Evolutionary conservation across 1,140 invertebrate genomes (phyloP), one percentile per base, ranked within the genome.

Genomic region (Adelges cooleyi): DNA sequence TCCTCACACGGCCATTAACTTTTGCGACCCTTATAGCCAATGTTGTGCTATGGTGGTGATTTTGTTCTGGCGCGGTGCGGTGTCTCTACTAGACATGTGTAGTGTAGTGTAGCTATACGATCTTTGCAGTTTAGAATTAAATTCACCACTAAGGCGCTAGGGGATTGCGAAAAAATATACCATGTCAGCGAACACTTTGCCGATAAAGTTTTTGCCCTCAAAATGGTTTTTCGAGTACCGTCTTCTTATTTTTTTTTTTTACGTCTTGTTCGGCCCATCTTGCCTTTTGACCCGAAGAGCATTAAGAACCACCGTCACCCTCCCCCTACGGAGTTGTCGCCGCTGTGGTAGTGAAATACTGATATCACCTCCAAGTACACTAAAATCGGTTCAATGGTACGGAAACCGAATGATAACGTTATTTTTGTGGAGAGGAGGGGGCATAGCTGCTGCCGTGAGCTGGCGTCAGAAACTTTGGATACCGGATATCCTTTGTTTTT

Each of bases 361-460:
- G 42, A 48, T 62, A 62, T 27, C 18, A 33, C 56, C 13, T 6
- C 17, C 5, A 25, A 46, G 56, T 8, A 62, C 56, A 46, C 44
- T 62, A 62, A 62, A 62, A 62, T 62, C 42, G 56, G 42, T 25
- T 62, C 56, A 62, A 62, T 62, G 56, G 56, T 42, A 62, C 40
- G 56, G 56, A 62, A 62, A 62, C 38, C 22, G 56, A 62, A 62
- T 62, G 56, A 62, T 62, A 62, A 62, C 56, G 56, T 46, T 62
- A n/a, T n/a, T 62, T 46, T 15, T 15, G 29, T 33, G 29, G 29
- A 33, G 11, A 33, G 23, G 38, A 38, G n/a, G 40, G 11, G 40
- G 5, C 40, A 44, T n/a, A 3, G 40, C 40, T 44, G n/a, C n/a
- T n/a, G 38, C 25, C 3, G 56, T 13, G 18, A 13, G 44, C 56